These are phyloP conservation scores for Hystrix brachyura DNA, from an alignment of 2,113 vertebrate species.

Conservation along the genomic window DNA sequence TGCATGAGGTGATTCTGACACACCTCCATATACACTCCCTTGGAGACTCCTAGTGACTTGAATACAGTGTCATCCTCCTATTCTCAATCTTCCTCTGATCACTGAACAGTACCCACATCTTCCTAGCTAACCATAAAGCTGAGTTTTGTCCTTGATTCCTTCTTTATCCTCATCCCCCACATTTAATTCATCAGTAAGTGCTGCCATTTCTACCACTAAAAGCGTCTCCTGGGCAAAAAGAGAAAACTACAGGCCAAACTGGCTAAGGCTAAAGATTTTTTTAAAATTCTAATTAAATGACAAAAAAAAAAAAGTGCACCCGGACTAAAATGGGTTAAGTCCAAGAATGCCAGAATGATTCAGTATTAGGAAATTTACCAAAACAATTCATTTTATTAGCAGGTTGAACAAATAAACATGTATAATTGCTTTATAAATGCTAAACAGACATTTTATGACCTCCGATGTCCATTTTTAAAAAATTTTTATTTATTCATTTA, in stretches of 20 bases:
- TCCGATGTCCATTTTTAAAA: neutral
- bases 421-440: constrained; percentile 26
- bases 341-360: neutral
- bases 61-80: neutral
- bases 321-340: neutral
- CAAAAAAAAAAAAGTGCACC: neutral
- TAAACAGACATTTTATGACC: constrained; percentile 37
- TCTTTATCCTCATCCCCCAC: neutral
- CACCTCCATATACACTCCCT: neutral
- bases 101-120: neutral
- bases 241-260: neutral
- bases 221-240: constrained; percentile 15
- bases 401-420: constrained; percentile 32
- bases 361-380: constrained; percentile 45
- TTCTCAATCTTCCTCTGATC: neutral
- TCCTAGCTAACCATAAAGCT: neutral
- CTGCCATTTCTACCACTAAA: constrained; percentile 7
- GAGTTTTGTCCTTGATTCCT: neutral
- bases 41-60: neutral
- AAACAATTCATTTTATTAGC: constrained; percentile 17
- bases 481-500: neutral
- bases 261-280: neutral
- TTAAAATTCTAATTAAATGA: constrained; percentile 12
- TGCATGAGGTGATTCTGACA: neutral
- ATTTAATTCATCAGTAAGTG: neutral